Conservation (phyloP, 2,888 invertebrate species). For the Rugalucina vietnamica region DNA sequence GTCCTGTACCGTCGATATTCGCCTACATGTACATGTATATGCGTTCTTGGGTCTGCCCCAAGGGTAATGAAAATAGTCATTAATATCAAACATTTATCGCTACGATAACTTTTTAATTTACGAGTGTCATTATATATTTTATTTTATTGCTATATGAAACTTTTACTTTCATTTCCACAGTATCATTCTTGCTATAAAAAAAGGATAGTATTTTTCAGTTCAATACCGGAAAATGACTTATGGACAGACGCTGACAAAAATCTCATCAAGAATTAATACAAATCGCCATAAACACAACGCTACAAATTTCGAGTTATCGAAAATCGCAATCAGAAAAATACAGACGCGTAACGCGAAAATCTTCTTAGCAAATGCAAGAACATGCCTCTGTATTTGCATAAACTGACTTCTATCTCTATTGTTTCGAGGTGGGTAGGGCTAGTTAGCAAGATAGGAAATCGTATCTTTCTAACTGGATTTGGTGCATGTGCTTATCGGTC, state of each 20-base stretch:
- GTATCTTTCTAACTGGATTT: too few relatives aligned
- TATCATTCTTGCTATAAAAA: not conserved
- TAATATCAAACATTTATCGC: not conserved
- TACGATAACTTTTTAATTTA: not conserved
- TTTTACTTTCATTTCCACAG: not conserved
- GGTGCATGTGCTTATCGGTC: too few relatives aligned
- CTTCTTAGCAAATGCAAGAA: too few relatives aligned
- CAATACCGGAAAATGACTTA: not conserved
- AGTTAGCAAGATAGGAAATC: too few relatives aligned
- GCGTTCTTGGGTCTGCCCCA: too few relatives aligned
- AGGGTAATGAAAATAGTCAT: not conserved
- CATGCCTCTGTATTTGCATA: too few relatives aligned
- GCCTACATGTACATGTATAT: too few relatives aligned
- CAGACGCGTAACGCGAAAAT: too few relatives aligned
- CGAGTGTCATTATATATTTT: not conserved
- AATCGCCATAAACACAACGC: not conserved
- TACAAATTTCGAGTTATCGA: not conserved
- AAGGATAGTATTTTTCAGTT: not conserved
- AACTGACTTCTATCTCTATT: too few relatives aligned
- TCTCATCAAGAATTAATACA: not conserved
- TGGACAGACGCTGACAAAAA: not conserved
- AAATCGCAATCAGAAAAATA: not conserved
- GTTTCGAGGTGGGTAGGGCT: too few relatives aligned
- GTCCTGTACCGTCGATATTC: too few relatives aligned
- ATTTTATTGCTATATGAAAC: conserved; percentile 4